Evolutionary conservation across 2,797 vertebrate genomes (phyloP).

Genomic region (Channallabes apus): DNA sequence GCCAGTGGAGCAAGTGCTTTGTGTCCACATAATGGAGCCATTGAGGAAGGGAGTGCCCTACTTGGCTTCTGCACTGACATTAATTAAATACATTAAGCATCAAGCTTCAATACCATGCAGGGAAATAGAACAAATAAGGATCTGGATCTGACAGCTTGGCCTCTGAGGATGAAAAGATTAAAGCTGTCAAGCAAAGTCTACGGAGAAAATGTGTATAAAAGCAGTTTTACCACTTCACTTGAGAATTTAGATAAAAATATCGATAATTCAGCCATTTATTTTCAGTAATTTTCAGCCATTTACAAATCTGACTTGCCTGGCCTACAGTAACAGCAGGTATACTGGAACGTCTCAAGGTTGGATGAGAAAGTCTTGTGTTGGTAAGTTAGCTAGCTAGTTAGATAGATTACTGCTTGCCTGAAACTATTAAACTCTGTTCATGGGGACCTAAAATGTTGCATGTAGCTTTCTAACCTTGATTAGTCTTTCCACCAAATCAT

Average conservation of each 20-base stretch:
- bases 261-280: not conserved
- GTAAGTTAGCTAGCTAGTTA: too few relatives aligned
- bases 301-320: too few relatives aligned
- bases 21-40: slow-evolving; percentile 33
- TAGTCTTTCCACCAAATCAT: not conserved
- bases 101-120: not conserved
- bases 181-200: not conserved
- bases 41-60: slow-evolving; percentile 24
- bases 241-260: not conserved
- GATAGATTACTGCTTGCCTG: too few relatives aligned
- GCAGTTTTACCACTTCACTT: not conserved
- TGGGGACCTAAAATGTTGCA: not conserved
- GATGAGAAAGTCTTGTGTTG: too few relatives aligned
- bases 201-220: not conserved
- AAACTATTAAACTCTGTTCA: too few relatives aligned
- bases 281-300: not conserved
- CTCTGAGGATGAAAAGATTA: slow-evolving; percentile 11
- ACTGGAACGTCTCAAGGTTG: too few relatives aligned
- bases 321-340: too few relatives aligned
- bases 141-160: slow-evolving; percentile 11
- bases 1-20: slow-evolving; percentile 20
- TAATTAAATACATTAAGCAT: slow-evolving; percentile 42
- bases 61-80: slow-evolving; percentile 26
- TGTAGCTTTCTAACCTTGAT: not conserved
- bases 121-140: slow-evolving; percentile 19